A percentile compares a stretch with the other conserved stretches of the same genome.
Evolutionary conservation across 2,113 vertebrate genomes (phyloP).

Genomic region (Ciconia boyciana): DNA sequence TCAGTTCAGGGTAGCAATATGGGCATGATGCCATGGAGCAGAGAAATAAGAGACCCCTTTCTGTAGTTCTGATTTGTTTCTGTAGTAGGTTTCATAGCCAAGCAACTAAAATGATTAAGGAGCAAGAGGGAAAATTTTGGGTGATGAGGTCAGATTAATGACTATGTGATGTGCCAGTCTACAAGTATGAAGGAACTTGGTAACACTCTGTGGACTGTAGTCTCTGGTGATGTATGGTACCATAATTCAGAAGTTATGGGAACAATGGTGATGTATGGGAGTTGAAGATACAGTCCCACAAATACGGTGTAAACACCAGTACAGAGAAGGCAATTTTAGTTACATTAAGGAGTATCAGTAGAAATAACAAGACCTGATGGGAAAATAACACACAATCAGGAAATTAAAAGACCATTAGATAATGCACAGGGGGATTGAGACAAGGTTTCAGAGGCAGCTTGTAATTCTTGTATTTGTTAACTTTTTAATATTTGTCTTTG

Average conservation of each 20-base stretch:
- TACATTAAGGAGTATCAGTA: background rate
- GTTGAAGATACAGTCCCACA: background rate
- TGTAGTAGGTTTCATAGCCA: background rate
- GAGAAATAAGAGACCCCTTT: background rate
- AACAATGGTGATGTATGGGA: background rate
- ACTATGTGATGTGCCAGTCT: background rate
- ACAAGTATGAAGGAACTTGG: background rate
- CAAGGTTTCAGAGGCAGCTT: background rate
- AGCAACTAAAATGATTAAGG: background rate
- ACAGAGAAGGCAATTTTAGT: background rate
- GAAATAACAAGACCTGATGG: background rate
- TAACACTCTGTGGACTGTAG: background rate
- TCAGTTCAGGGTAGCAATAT: background rate
- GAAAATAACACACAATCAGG: background rate
- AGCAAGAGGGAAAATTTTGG: background rate
- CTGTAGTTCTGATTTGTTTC: background rate
- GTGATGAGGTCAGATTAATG: background rate
- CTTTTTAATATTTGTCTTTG: background rate
- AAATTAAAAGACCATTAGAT: background rate
- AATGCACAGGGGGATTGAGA: background rate
- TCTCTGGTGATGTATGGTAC: background rate
- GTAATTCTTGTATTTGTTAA: background rate
- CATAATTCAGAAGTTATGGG: background rate
- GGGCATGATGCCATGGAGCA: background rate
- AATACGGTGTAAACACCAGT: accelerated